Evolutionary conservation across 2,797 vertebrate species (phyloP), one percentile per base, ranked within the genome.

Genomic region (Lophotriccus pileatus): DNA sequence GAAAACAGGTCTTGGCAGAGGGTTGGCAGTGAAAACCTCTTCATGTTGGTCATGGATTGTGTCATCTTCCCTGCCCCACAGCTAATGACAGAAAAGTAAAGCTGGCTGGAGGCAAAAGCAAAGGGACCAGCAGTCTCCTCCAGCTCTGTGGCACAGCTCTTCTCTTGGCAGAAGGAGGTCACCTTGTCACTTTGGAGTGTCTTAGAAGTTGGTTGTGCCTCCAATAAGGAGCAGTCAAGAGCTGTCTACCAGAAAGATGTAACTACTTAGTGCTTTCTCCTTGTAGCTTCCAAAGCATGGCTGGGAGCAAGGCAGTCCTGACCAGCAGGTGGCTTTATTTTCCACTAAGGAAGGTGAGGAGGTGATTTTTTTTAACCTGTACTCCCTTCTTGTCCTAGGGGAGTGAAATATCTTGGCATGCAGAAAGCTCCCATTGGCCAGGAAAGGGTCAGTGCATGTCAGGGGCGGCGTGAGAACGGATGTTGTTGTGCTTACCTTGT

Each of bases 11-110:
- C 36, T 22, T 66, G 43, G 30, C 39, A 87, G 30, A 79, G 24
- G 11, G 66, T 15, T 10, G 10, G 44, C 1, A 6, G 19, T 19
- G 19, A 73, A 85, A 87, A 62, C 30, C 5, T 20, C 2, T 28
- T 80, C 3, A 10, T 2, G 0, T 16, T 62, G 50, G 18, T 44
- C 16, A 4, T 22, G 39, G 39, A 16, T 85, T 0, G 0, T 12
- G 22, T 9, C 27, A 63, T 25, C 44, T 79, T 47, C 34, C 49
- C 34, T 68, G 32, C 14, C 14, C 41, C 23, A 32, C 28, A 76
- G 67, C 25, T 76, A 34, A 36, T 5, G 16, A 14, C 8, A 44
- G 67, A 75, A 63, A 81, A 63, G 16, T 9, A 69, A 41, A 73
- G 25, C 22, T 72, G 23, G 17, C 24, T 64, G 3, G 3, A 27